These are phyloP conservation scores for Leptopilina myrica DNA, from an alignment of 2,888 invertebrate species.

Conservation along the genomic window DNA sequence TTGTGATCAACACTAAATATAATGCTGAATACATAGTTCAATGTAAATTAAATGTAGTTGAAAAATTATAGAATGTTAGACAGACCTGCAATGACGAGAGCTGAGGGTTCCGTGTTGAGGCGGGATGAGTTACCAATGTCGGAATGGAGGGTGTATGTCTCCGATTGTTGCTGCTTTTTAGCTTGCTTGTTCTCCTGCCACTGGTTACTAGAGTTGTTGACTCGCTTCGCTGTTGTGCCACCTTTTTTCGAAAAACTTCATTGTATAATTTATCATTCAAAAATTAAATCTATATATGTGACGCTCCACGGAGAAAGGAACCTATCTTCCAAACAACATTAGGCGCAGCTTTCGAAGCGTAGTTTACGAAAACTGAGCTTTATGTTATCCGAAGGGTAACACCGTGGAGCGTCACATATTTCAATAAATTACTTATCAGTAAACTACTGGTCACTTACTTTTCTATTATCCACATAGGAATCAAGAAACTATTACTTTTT, in stretches of 20 bases:
- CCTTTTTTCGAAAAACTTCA: slow-evolving; percentile 62
- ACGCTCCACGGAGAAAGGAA: no score
- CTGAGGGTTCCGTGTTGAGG: slow-evolving; percentile 81
- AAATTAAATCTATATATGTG: background rate
- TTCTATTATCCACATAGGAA: background rate
- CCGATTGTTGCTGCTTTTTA: slow-evolving; percentile 77
- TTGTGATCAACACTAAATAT: no score
- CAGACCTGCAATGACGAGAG: slow-evolving; percentile 84
- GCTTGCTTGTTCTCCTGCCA: slow-evolving; percentile 77
- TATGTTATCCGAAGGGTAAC: no score
- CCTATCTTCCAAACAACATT: no score
- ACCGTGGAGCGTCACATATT: background rate
- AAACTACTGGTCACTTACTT: slow-evolving; percentile 5
- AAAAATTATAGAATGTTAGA: slow-evolving; percentile 52
- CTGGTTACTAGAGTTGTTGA: slow-evolving; percentile 65
- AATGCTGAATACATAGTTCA: no score
- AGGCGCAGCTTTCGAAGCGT: no score
- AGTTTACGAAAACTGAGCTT: no score
- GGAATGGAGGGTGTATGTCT: slow-evolving; percentile 68
- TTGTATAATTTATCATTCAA: slow-evolving; percentile 47
- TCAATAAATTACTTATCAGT: background rate
- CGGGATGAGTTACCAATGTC: slow-evolving; percentile 70
- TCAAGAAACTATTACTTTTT: no score
- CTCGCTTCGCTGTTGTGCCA: slow-evolving; percentile 73
- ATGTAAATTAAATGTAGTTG: background rate